Conservation (phyloP, 1,140 invertebrate species). For the Coenobita brevimanus region DNA sequence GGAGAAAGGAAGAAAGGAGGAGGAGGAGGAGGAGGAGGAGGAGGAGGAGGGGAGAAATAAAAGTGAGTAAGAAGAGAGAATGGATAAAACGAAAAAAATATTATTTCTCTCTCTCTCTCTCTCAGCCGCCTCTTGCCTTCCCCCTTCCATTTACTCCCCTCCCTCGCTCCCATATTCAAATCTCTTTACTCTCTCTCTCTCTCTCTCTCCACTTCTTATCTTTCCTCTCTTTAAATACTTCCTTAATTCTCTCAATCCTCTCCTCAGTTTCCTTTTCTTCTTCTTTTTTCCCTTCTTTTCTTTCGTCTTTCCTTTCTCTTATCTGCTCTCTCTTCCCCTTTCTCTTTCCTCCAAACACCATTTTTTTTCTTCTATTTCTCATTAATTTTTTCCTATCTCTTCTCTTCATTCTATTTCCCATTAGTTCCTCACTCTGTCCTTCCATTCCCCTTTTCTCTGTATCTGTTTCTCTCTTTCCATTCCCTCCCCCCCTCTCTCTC, state of each 20-base stretch:
- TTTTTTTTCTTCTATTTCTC: neutral
- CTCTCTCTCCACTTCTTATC: neutral
- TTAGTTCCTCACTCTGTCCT: neutral
- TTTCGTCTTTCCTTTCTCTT: slow-evolving; percentile 25
- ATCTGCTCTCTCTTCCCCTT: slow-evolving; percentile 20
- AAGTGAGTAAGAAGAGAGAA: no score
- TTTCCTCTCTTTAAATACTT: no score
- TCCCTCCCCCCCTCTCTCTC: neutral
- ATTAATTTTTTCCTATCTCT: neutral
- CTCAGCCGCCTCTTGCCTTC: no score
- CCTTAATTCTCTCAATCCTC: neutral
- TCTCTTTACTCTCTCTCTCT: neutral
- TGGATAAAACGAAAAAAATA: no score
- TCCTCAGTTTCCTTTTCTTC: neutral
- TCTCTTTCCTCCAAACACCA: neutral
- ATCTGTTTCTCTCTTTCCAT: no score
- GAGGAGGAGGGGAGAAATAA: no score
- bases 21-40: no score
- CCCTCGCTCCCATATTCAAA: neutral
- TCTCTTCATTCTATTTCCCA: neutral
- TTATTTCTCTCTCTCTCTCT: no score
- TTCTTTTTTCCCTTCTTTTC: slow-evolving; percentile 23
- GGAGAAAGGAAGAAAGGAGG: no score
- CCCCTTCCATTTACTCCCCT: neutral
- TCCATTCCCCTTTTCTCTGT: no score